Conservation (phyloP, 2,888 invertebrate species). For the Lysandra bellargus region DNA sequence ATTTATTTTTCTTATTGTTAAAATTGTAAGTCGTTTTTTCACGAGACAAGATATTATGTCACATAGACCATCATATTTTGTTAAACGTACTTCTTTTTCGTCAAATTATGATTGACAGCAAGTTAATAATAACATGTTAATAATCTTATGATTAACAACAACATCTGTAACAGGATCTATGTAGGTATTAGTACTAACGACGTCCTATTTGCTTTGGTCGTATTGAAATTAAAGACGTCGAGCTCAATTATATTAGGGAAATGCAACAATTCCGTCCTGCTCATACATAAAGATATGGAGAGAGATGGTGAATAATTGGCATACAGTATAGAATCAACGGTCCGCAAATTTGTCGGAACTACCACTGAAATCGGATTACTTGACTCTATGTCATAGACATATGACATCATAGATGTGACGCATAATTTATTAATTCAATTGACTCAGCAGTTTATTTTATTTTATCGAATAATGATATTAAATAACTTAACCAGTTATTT, state of each 20-base stretch:
- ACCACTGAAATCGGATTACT: slow-evolving; percentile 74
- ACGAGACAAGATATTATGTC: background rate
- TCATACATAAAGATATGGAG: slow-evolving; percentile 9
- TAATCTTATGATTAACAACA: background rate
- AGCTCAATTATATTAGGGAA: background rate
- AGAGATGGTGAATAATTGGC: slow-evolving; percentile 16
- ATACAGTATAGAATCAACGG: slow-evolving; percentile 52
- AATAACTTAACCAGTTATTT: background rate
- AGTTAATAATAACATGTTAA: background rate
- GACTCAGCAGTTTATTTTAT: background rate
- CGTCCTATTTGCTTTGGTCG: background rate
- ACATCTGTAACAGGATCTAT: background rate
- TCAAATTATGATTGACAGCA: background rate
- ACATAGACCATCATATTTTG: background rate
- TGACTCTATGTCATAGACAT: slow-evolving; percentile 45
- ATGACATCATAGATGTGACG: background rate
- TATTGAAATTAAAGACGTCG: background rate
- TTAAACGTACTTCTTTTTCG: background rate
- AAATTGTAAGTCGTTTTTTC: no score
- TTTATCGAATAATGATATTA: no score
- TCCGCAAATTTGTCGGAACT: slow-evolving; percentile 77
- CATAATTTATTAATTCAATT: background rate
- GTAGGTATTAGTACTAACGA: background rate
- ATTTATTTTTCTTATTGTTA: no score
- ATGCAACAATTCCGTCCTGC: slow-evolving; percentile 12